Evolutionary conservation across 2,888 invertebrate genomes (phyloP), one percentile per base, ranked within the genome.

Genomic region (Ptychoptera albimana): DNA sequence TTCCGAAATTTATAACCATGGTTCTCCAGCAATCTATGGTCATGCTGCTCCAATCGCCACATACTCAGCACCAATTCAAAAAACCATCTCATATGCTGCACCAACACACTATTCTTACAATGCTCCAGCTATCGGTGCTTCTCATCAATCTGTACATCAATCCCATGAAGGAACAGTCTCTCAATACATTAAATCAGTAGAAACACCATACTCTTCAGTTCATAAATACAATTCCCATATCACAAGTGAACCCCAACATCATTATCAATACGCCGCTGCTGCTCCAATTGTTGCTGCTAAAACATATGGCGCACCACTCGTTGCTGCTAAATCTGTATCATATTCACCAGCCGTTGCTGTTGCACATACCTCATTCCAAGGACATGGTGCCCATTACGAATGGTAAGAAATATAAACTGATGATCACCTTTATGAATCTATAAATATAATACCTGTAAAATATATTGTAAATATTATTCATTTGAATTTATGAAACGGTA

Each of bases 301-400:
- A 50, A 32, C 32, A 5, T 23, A 23, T 23, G 50, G 58, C 38
- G 57, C 57, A 14, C 62, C 63, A 2, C 56, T 66, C 49, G 56
- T 65, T 48, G 32, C 32, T 8, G 9, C 32, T 8, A 63, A 64
- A 50, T 11, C 32, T 7, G 60, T 71, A 41, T 59, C 68, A 29
- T 74, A 74, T 63, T 69, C 71, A 42, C 72, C 73, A 36, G 68
- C 71, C 30, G 68, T 70, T 51, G 72, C 69, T 42, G 72, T 72
- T 45, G 69, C 74, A 47, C 73, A 74, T 58, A 67, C 70, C 42
- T 59, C 69, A 50, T 75, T 74, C 68, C 67, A 60, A 50, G 73
- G 73, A 49, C 63, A 71, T 45, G 70, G 69, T 50, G 67, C 70
- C 54, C 67, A 67, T 52, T 75, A 75, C 61, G 71, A 68, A 57